Evolutionary conservation across 2,888 invertebrate species (phyloP), one percentile per base, ranked within the genome.

Genomic region (Caenorhabditis doughertyi): DNA sequence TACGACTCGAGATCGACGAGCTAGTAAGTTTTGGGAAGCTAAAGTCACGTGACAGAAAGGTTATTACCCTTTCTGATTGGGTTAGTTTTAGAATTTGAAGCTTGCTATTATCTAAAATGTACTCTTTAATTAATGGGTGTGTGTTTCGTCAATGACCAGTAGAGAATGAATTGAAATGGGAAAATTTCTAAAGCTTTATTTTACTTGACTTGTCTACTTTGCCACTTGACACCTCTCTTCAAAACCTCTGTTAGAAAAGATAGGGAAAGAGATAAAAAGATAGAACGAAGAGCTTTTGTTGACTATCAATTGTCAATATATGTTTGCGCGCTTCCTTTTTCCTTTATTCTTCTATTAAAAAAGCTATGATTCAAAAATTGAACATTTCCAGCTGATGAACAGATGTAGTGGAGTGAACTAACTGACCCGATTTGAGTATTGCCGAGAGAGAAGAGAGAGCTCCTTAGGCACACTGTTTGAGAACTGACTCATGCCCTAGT

Each of bases 171-270:
- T 32, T 32, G 32, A 32, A 32, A 32, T 7, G 4, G 32, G 32
- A 29, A 3, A 44, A 3, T 47, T 47, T n/a, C n/a, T n/a, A n/a
- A n/a, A n/a, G n/a, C n/a, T 16, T 27, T 18, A 5, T 21, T 18
- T 55, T 7, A 5, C 29, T 35, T 49, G 49, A 35, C 58, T 47
- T 49, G 49, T 47, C 16, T 8, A 32, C 32, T 32, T 68, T 56
- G 21, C 55, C 70, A 58, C 71, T 58, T 71, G 58, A 71, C 71
- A 71, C 71, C 71, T 71, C 70, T 56, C 58, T 51, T 65, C 16
- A 65, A 65, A 64, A 64, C 4, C 27, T 32, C 29, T 39, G 18
- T 4, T 3, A 58, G 39, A 18, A 32, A 29, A 44, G 60, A 60
- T 29, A 32, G 27, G 23, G 35, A 42, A 42, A 56, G 56, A 56